Conservation (phyloP, 1,140 invertebrate species). For the Achroia grisella region DNA sequence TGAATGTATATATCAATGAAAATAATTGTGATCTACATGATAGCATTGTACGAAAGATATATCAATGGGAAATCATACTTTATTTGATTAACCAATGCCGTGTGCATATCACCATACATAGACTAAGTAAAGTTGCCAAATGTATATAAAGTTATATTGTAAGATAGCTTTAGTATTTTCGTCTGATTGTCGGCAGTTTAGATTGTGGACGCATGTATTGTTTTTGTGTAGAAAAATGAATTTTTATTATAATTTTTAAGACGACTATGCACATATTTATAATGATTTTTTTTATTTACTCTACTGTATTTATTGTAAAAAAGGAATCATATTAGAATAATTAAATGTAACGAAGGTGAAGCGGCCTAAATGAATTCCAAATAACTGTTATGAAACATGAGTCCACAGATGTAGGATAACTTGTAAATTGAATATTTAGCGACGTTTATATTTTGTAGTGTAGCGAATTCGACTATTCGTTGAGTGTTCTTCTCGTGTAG, state of each 20-base stretch:
- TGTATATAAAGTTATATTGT: conserved; percentile 46
- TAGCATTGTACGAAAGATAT: conserved; percentile 18
- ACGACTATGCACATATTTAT: too few species aligned
- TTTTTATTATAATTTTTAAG: too few species aligned
- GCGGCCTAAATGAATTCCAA: too few species aligned
- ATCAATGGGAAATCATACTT: conserved; percentile 49
- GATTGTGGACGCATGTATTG: conserved; percentile 37
- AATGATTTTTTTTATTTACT: too few species aligned
- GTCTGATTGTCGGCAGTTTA: conserved; percentile 34
- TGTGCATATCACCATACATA: conserved; percentile 66
- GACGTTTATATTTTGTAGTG: conserved; percentile 20
- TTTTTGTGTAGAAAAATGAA: not conserved
- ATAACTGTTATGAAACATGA: conserved; percentile 3
- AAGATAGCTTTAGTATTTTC: conserved; percentile 31
- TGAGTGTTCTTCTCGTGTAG: conserved; percentile 16
- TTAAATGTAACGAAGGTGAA: too few species aligned
- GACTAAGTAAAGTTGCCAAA: conserved; percentile 66
- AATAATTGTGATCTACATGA: conserved; percentile 48
- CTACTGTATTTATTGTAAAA: too few species aligned
- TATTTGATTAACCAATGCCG: conserved; percentile 42
- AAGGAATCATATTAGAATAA: too few species aligned
- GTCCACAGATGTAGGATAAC: conserved; percentile 28
- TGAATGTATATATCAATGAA: conserved; percentile 29
- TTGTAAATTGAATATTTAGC: conserved; percentile 12
- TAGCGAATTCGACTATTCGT: conserved; percentile 12